These are phyloP conservation scores for Bufotes viridis DNA, from an alignment of 2,797 vertebrate species.

Conservation along the genomic window DNA sequence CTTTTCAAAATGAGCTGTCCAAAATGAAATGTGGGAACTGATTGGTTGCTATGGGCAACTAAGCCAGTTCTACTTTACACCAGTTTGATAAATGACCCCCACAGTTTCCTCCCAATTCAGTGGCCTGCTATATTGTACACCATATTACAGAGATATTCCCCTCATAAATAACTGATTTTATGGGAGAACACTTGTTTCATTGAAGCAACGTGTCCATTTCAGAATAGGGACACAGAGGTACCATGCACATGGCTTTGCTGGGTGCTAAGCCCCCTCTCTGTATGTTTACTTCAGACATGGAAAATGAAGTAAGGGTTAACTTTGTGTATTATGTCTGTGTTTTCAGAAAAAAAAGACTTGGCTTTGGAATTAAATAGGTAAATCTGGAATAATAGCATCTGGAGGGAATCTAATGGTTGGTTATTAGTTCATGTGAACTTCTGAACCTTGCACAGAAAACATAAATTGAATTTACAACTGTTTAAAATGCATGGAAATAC, in stretches of 20 bases:
- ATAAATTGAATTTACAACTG: slow-evolving; percentile 49
- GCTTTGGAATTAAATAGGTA: slow-evolving; percentile 45
- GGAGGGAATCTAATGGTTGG: slow-evolving; percentile 40
- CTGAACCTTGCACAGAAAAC: slow-evolving; percentile 46
- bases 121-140: background rate
- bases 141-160: no score
- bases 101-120: background rate
- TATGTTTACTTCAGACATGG: background rate
- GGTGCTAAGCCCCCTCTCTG: background rate
- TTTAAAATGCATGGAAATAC: slow-evolving; percentile 44
- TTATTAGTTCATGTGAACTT: slow-evolving; percentile 57
- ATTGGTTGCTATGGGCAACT: no score
- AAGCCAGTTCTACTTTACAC: no score
- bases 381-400: slow-evolving; percentile 38
- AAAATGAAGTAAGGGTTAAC: background rate
- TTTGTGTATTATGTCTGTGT: background rate
- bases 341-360: background rate
- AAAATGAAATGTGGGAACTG: no score
- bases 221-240: background rate
- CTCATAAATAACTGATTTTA: background rate
- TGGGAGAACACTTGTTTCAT: background rate
- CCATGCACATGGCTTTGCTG: background rate
- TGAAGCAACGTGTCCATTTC: background rate
- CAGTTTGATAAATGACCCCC: no score
- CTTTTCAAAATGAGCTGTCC: no score